These are phyloP conservation scores for Ptilodon capucinus DNA, from an alignment of 2,888 invertebrate genomes.

Conservation along the genomic window DNA sequence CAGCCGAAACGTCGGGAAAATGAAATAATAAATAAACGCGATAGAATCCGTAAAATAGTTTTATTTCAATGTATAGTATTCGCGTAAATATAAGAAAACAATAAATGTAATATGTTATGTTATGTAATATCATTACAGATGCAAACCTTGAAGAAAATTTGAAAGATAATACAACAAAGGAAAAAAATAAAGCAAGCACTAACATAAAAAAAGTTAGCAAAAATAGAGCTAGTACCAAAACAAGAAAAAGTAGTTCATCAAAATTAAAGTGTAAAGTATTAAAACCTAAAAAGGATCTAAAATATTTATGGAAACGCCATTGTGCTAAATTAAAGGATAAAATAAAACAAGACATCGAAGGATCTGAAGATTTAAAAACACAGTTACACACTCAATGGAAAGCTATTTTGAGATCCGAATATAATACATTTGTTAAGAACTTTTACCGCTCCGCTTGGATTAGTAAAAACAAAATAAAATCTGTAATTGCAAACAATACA, in stretches of 20 bases:
- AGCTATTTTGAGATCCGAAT: background rate
- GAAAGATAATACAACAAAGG: background rate
- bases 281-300: background rate
- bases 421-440: background rate
- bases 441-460: background rate
- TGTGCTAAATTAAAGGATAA: background rate
- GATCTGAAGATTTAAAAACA: background rate
- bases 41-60: no score
- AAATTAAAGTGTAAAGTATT: background rate
- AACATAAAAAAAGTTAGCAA: background rate
- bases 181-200: background rate
- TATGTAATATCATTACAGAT: no score
- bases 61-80: no score
- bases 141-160: background rate
- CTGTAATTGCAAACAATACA: background rate
- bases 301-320: conserved; percentile 3
- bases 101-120: no score
- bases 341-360: conserved; percentile 1
- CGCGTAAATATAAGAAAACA: no score
- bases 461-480: background rate
- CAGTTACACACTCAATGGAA: background rate
- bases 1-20: no score
- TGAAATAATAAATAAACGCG: no score
- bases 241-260: background rate
- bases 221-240: background rate